phyloP scores from a whole-genome alignment of 2,888 invertebrate species.

The Lasioglossum zephyrum region DNA sequence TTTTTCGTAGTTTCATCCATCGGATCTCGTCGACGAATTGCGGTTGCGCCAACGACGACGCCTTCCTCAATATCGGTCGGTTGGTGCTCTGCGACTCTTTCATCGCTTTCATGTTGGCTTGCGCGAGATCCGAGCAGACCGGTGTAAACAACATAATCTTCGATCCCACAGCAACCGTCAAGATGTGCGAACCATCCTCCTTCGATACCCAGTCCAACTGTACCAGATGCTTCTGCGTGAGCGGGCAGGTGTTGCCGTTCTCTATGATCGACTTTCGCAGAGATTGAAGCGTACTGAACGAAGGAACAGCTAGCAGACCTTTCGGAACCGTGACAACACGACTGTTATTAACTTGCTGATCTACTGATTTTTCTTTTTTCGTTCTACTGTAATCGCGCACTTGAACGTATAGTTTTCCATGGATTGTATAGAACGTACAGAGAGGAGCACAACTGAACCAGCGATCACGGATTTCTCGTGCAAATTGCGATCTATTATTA shows the following conservation, averaged over 20 bases:
- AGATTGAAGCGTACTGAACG: slow-evolving; percentile 95
- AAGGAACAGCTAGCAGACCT: slow-evolving; percentile 93
- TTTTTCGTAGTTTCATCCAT: slow-evolving; percentile 97
- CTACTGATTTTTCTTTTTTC: not conserved
- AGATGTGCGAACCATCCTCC: slow-evolving; percentile 98
- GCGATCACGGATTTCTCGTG: not conserved
- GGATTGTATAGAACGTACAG: not conserved
- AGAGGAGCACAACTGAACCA: not conserved
- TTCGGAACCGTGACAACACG: slow-evolving; percentile 39
- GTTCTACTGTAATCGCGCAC: not conserved
- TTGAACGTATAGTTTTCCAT: no score
- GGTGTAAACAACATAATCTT: slow-evolving; percentile 96
- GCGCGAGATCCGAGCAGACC: slow-evolving; percentile 96
- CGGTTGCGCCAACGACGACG: slow-evolving; percentile 95
- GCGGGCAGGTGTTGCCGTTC: slow-evolving; percentile 95
- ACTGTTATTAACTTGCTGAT: not conserved
- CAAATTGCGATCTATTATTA: not conserved
- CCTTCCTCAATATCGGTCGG: slow-evolving; percentile 94
- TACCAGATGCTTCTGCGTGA: slow-evolving; percentile 96
- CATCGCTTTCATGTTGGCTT: slow-evolving; percentile 96
- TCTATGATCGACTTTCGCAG: slow-evolving; percentile 94
- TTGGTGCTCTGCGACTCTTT: slow-evolving; percentile 93
- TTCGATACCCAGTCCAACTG: slow-evolving; percentile 99
- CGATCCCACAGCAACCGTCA: slow-evolving; percentile 98
- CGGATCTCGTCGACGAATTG: slow-evolving; percentile 96